Conservation (phyloP, 1,140 invertebrate species). For the Aphis gossypii region DNA sequence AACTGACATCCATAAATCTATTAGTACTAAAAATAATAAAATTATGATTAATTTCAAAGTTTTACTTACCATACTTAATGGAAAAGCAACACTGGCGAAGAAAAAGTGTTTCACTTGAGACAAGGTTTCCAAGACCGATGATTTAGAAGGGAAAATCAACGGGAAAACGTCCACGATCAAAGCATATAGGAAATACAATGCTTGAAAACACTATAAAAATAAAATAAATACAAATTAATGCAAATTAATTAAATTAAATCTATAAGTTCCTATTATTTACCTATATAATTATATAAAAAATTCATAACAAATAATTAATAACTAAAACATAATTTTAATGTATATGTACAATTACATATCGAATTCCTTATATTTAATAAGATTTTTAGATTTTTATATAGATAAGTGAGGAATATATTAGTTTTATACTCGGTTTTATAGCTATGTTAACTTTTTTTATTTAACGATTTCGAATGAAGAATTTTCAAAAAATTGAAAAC, state of each 20-base stretch:
- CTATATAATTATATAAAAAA: not conserved
- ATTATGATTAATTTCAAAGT: conserved; percentile 26
- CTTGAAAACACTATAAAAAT: conserved; percentile 55
- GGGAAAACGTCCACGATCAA: conserved; percentile 46
- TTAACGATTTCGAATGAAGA: too few relatives aligned
- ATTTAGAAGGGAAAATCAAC: conserved; percentile 70
- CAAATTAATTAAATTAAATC: not conserved
- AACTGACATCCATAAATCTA: not conserved
- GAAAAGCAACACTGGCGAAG: conserved; percentile 78
- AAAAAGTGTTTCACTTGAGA: conserved; percentile 72
- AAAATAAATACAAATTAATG: conserved; percentile 32
- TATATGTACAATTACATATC: too few relatives aligned
- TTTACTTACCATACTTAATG: conserved; percentile 71
- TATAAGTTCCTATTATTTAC: not conserved
- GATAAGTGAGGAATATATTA: too few relatives aligned
- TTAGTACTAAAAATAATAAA: not conserved
- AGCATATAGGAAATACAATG: conserved; percentile 42
- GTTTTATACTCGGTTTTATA: too few relatives aligned
- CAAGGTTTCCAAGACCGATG: conserved; percentile 71
- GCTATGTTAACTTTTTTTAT: too few relatives aligned
- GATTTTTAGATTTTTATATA: too few relatives aligned
- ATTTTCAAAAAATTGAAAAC: too few relatives aligned
- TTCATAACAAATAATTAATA: not conserved
- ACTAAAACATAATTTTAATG: too few relatives aligned
- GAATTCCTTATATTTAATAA: too few relatives aligned